Evolutionary conservation across 2,113 vertebrate species (phyloP), one percentile per base, ranked within the genome.

Genomic region (Mormoops blainvillei): DNA sequence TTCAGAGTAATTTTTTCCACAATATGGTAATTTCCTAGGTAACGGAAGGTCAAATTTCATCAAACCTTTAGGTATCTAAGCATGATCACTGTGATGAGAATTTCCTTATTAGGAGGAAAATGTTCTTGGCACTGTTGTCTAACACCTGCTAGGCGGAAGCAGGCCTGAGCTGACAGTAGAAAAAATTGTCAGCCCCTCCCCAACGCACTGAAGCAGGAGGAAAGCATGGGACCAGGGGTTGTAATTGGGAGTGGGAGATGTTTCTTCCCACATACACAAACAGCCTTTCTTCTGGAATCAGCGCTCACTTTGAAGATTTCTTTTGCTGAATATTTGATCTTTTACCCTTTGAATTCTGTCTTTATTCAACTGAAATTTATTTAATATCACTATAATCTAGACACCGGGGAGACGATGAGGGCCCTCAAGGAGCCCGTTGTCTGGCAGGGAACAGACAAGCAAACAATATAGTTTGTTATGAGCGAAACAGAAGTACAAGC

Each of bases 321-420:
- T 83, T 92, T 89, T 74, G 78, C 18, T 78, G 28, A 94, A 77
- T 43, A n/a, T 82, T 77, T 95, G 7, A 74, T 54, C 36, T 95
- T 89, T 70, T 84, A 68, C 52, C 31, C 54, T 93, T 61, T 91
- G 65, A 91, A 82, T 16, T 94, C 50, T 87, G 22, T 36, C 33
- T 91, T 86, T 28, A 38, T 41, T 68, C 13, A 43, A 38, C 10
- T 1, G 54, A 86, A 87, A 81, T 56, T 1, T 81, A 56, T 54
- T 31, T 56, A 97, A 71, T 50, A 87, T 50, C 0, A 18, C 20
- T 82, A 41, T 36, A 65, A 58, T 63, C 28, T 31, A 91, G 61
- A 71, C 31, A 61, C 63, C 56, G 36, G 41, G 56, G 31, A 80
- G 5, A 63, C 33, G 80, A 86, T 7, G 15, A 84, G 36, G 36